These are phyloP conservation scores for Girardinus metallicus DNA, from an alignment of 2,797 vertebrate species.

Conservation along the genomic window DNA sequence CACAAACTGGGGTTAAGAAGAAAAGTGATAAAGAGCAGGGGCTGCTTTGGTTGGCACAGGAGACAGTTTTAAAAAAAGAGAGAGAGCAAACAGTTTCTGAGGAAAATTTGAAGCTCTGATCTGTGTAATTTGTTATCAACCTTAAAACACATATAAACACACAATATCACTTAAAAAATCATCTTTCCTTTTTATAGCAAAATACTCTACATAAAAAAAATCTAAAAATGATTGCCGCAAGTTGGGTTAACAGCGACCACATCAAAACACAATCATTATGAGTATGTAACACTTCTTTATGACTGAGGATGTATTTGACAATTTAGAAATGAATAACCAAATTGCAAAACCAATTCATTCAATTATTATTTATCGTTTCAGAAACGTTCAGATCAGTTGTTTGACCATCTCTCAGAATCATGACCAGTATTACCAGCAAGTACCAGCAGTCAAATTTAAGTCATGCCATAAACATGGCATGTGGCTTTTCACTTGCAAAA, in stretches of 20 bases:
- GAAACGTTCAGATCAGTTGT: background rate
- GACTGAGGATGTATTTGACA: background rate
- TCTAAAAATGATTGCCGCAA: background rate
- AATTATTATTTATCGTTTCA: background rate
- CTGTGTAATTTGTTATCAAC: conserved; percentile 18
- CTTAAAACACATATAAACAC: conserved; percentile 10
- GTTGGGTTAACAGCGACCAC: background rate
- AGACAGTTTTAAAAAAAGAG: conserved; percentile 14
- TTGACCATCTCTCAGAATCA: background rate
- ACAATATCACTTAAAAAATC: conserved; percentile 19
- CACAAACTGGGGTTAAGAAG: conserved; percentile 20
- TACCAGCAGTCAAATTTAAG: background rate
- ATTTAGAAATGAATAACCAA: background rate
- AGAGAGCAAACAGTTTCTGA: conserved; percentile 13
- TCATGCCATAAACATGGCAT: too few species aligned
- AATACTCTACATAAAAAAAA: conserved; percentile 20
- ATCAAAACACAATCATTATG: background rate
- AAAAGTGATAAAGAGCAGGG: conserved; percentile 11
- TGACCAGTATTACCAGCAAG: background rate
- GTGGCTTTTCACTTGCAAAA: background rate
- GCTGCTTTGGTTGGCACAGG: conserved; percentile 40
- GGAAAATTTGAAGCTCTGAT: conserved; percentile 28
- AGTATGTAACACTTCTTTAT: background rate
- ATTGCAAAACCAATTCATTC: background rate
- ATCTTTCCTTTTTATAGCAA: conserved; percentile 63